Conservation (phyloP, 2,797 vertebrate genomes). For the Darevskia mixta region DNA sequence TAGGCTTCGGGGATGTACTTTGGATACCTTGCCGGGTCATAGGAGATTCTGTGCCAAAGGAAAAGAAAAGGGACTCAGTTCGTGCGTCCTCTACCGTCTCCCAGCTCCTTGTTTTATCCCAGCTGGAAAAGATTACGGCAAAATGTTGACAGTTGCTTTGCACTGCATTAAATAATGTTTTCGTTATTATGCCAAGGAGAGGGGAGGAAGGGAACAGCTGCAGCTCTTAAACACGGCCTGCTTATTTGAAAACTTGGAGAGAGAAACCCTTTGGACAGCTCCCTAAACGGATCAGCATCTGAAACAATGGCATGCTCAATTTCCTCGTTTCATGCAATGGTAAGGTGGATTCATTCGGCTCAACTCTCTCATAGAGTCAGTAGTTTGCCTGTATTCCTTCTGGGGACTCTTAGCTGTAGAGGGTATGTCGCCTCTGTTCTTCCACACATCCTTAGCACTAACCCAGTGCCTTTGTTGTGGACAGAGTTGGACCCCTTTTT, state of each 20-base stretch:
- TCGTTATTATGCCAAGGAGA: constrained; percentile 1
- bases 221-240: constrained; percentile 31
- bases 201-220: neutral
- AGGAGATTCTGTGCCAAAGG: constrained; percentile 83
- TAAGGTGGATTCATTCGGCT: neutral
- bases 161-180: neutral
- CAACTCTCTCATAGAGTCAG: neutral
- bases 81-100: neutral
- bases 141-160: constrained; percentile 1
- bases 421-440: neutral
- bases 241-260: constrained; percentile 20
- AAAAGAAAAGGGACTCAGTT: constrained; percentile 34
- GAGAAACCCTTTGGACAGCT: neutral
- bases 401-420: neutral
- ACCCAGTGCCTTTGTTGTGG: neutral
- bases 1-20: constrained; percentile 93
- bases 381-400: neutral
- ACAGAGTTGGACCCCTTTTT: neutral
- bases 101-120: neutral
- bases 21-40: constrained; percentile 88
- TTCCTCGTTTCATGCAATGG: neutral
- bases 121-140: neutral
- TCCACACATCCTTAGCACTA: neutral
- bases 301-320: neutral
- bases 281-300: neutral